Evolutionary conservation across 2,797 vertebrate species (phyloP), one percentile per base, ranked within the genome.

Genomic region (Myotis pilosus): DNA sequence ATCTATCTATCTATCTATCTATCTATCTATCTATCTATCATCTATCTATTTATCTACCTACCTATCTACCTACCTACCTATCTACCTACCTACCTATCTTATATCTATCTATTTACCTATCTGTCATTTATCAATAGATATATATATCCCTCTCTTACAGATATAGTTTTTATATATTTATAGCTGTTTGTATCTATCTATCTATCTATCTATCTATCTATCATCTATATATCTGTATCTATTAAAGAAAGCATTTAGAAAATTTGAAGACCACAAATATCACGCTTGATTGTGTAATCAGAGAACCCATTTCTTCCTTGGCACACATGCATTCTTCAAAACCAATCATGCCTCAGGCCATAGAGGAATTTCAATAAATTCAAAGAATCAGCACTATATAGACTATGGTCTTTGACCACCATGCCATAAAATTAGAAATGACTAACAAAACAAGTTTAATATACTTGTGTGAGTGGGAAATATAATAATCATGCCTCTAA

Each of bases 321-420:
- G 30, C 75, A 33, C 17, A 16, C 10, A 28, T 25, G 51, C 3
- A 2, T 85, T 87, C 28, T 53, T 95, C 47, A 87, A 89, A 91
- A 88, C 33, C 17, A 89, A 15, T 83, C 6, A 28, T 87, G 30
- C 74, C 16, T 51, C 49, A 91, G 66, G 15, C 9, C 23, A 57
- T 91, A 81, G 53, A 96, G 15, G 49, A 74, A 87, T 84, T 94
- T 94, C 36, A 89, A 36, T 74, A 91, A 80, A 95, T 92, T 96
- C 68, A 78, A 75, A 91, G 71, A 84, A 47, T 87, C 44, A 74
- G 41, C 13, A 78, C 8, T 41, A 17, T 33, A 62, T 16, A 76
- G 3, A 41, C 55, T 51, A 62, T 51, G 23, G 28, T 57, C 75
- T 94, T 95, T 78, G 87, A 66, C 62, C 8, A 49, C 22, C 7